phyloP scores from a whole-genome alignment of 2,888 invertebrate genomes.

The Slavum lentiscoides region DNA sequence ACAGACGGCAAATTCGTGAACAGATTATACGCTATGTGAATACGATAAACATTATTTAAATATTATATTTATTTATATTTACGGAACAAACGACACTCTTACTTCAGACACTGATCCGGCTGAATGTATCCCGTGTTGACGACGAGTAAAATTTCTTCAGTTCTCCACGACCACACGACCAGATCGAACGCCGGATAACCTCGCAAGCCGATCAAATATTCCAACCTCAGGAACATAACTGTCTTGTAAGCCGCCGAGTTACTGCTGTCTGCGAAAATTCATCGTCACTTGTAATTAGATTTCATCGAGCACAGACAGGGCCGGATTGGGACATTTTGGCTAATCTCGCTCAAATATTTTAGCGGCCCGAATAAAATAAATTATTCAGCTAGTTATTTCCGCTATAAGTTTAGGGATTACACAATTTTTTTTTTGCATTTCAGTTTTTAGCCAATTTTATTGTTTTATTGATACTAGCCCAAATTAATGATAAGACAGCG shows the following conservation, averaged over 20 bases:
- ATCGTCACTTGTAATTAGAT: not conserved
- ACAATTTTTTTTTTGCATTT: too few species aligned
- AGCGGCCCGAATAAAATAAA: too few species aligned
- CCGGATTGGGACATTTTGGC: too few species aligned
- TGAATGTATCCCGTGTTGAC: constrained; percentile 31
- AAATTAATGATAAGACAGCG: too few species aligned
- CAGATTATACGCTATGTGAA: too few species aligned
- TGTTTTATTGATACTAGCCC: too few species aligned
- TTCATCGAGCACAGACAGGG: not conserved
- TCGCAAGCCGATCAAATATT: constrained; percentile 37
- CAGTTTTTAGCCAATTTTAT: too few species aligned
- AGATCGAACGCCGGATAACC: constrained; percentile 37
- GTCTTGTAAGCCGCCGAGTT: constrained; percentile 1
- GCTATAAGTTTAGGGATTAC: too few species aligned
- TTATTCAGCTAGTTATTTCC: too few species aligned
- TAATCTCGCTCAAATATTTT: too few species aligned
- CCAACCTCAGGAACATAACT: constrained; percentile 5
- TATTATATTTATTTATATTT: not conserved
- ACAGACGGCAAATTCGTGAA: too few species aligned
- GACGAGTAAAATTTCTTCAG: constrained; percentile 19
- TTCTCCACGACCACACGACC: constrained; percentile 41
- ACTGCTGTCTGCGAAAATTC: constrained; percentile 10
- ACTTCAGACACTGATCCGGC: constrained; percentile 23
- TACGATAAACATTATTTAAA: too few species aligned
- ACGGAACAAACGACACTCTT: not conserved